phyloP scores from a whole-genome alignment of 2,888 invertebrate species.

The Epicampocera succincta region DNA sequence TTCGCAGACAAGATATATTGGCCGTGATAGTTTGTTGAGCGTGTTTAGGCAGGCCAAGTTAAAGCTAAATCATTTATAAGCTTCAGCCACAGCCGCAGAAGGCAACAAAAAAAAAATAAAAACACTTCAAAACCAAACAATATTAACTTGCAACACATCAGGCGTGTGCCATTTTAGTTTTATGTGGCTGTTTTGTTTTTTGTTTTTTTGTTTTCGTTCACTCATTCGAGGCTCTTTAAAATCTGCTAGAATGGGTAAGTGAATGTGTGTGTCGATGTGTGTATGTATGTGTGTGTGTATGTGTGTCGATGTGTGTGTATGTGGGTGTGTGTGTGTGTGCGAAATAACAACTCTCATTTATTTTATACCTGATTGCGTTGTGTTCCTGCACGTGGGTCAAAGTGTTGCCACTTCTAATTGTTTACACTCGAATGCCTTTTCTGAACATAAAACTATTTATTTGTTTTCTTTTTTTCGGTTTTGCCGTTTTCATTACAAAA shows the following conservation, averaged over 20 bases:
- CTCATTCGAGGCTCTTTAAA: conserved; percentile 11
- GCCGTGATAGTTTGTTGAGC: conserved; percentile 56
- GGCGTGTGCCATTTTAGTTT: conserved; percentile 64
- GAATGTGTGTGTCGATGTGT: no score
- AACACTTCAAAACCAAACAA: conserved; percentile 27
- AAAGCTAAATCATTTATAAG: conserved; percentile 55
- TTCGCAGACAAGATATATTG: conserved; percentile 59
- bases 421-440: conserved; percentile 66
- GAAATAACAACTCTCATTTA: conserved; percentile 32
- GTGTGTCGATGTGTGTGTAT: background rate
- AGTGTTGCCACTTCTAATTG: conserved; percentile 71
- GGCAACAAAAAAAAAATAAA: no score
- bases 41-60: conserved; percentile 65
- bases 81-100: conserved; percentile 25
- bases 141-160: conserved; percentile 57
- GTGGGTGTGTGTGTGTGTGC: background rate
- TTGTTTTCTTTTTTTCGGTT: background rate
- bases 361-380: conserved; percentile 28
- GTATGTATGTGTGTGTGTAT: conserved; percentile 5
- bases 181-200: background rate
- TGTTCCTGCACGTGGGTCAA: conserved; percentile 66
- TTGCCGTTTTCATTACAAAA: conserved; percentile 37
- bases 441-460: conserved; percentile 13
- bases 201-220: background rate
- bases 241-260: background rate